Evolutionary conservation across 2,113 vertebrate genomes (phyloP), one percentile per base, ranked within the genome.

Genomic region (Phyllostomus discolor): DNA sequence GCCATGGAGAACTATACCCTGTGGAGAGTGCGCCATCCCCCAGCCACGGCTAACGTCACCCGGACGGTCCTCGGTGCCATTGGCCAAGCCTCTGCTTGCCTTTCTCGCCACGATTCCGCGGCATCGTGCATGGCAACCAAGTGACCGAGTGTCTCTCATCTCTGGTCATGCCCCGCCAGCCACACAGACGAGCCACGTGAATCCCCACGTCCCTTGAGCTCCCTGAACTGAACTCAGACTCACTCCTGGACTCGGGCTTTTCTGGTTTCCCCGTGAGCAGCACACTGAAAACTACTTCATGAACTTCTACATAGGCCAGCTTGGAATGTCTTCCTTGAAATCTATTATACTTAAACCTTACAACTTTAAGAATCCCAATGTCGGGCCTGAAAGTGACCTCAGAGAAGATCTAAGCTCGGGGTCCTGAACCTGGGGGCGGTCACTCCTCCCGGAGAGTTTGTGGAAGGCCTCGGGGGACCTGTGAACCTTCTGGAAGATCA

Each of bases 251-350:
- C 9, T 72, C 20, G 15, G 57, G 38, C 11, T 10, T 70, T 62
- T 81, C 88, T 80, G 20, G 14, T 84, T 95, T 95, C 43, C 48
- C 82, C 20, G 43, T 64, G 84, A 87, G 72, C 5, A 83, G 19
- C 26, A 16, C 38, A 11, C 0, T 70, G 15, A 79, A 76, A 69
- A 88, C 19, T 19, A n/a, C 12, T 86, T 43, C 24, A 15, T 22
- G 43, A 43, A 57, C 19, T 73, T 72, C 38, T 38, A 38, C 17
- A n/a, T 46, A 79, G 35, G 35, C 22, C 24, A 46, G 33, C 43
- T 64, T 88, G 26, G 80, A 82, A 67, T 35, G 41, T 35, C 67
- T 67, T 59, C 52, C 73, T 82, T 94, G 64, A 70, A 48, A 70
- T 75, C 54, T 41, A n/a, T 46, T 50, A 10, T 57, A 73, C 66